Evolutionary conservation across 2,113 vertebrate species (phyloP).

Genomic region (Nannospalax galili): DNA sequence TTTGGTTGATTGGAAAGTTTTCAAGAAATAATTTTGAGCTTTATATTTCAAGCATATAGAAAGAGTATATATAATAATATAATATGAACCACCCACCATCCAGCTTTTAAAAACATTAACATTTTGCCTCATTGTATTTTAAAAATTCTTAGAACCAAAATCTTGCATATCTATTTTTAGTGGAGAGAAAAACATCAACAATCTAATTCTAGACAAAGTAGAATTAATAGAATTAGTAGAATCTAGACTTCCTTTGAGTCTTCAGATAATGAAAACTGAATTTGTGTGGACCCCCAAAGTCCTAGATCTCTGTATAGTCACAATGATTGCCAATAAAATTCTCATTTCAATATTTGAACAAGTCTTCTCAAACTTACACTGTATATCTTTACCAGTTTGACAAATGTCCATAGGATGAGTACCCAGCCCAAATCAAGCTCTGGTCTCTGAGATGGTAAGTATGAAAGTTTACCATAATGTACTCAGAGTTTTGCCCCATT

Average conservation of each 20-base stretch:
- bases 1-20: background rate
- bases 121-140: background rate
- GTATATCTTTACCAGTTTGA: background rate
- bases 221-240: too few relatives aligned
- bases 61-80: background rate
- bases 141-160: slow-evolving; percentile 19
- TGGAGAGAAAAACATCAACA: background rate
- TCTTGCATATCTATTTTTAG: slow-evolving; percentile 37
- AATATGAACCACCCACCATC: background rate
- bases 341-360: background rate
- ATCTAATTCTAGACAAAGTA: background rate
- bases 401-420: background rate
- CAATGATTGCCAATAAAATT: background rate
- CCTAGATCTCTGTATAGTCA: background rate
- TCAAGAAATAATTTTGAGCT: background rate
- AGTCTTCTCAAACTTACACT: background rate
- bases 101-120: background rate
- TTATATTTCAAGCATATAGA: background rate
- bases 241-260: slow-evolving; percentile 4
- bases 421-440: background rate
- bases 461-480: background rate
- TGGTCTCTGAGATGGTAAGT: background rate
- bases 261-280: background rate
- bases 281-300: background rate
- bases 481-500: background rate